These are phyloP conservation scores for Oscheius sp. DNA, from an alignment of 2,888 invertebrate genomes.

Conservation along the genomic window DNA sequence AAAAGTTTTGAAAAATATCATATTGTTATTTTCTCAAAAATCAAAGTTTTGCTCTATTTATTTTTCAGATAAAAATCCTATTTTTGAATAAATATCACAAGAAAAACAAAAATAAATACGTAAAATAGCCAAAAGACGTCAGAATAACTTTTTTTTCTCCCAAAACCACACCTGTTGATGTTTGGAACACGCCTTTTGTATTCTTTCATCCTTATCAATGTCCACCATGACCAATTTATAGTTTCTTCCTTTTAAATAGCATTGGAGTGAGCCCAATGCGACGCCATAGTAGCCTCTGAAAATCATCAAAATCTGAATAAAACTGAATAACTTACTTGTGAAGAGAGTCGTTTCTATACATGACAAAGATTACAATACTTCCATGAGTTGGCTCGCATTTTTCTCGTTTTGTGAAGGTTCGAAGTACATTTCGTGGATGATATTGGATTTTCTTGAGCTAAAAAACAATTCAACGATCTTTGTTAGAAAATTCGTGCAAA, in stretches of 20 bases:
- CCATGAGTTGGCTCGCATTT: neutral
- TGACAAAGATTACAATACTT: neutral
- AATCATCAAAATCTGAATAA: no score
- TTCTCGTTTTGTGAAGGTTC: neutral
- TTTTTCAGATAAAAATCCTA: no score
- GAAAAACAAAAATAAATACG: no score
- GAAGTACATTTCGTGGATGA: no score
- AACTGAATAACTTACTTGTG: slow-evolving; percentile 1
- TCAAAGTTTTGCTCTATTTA: no score
- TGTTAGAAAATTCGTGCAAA: no score
- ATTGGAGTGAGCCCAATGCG: slow-evolving; percentile 61
- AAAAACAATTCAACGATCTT: no score
- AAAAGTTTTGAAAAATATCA: no score
- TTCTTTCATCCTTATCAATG: slow-evolving; percentile 57
- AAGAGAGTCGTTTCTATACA: neutral
- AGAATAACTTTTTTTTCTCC: neutral
- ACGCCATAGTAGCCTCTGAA: slow-evolving; percentile 49
- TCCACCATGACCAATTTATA: slow-evolving; percentile 63
- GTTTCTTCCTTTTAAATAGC: slow-evolving; percentile 63
- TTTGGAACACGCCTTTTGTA: slow-evolving; percentile 50
- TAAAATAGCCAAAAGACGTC: neutral
- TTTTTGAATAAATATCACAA: no score
- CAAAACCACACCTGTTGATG: slow-evolving; percentile 51
- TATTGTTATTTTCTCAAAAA: no score
- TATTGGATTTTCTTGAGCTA: no score